Base-by-base conservation (phyloP, 2,797 vertebrate species). In the Halcyon chelicuti region DNA sequence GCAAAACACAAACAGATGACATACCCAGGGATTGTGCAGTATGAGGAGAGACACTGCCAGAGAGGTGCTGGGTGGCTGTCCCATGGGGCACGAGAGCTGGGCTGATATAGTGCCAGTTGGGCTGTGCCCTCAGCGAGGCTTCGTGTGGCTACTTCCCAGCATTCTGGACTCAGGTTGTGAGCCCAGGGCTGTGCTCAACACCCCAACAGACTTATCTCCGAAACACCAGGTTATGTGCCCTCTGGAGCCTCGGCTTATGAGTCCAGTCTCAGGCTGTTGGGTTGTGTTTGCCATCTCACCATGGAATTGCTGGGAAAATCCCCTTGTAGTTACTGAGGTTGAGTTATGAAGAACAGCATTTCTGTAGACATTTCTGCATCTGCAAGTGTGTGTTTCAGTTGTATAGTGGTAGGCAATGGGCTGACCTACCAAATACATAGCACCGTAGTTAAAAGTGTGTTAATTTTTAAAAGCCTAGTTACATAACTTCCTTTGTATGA, bases 11-110 rank as follows among this genome's bases (percentile, higher is more conserved):
- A 49, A 8, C 22, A 10, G 40, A 31, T 3, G 10, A 5, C 1
- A 0, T 51, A 18, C 5, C 19, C 0, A 1, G 22, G 1, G 23
- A n/a, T 7, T 0, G 7, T 1, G 4, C 4, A 2, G 52, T 31
- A 1, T 5, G 54, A 49, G 55, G 66, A 26, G 14, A 19, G 61
- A 3, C 28, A 1, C 23, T 44, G 31, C n/a, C 3, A 0, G 54
- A 12, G 51, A 14, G 33, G 31, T 0, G 7, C 17, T 7, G 46
- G 15, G 26, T 20, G 25, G 22, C n/a, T 67, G 18, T 35, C 52
- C n/a, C 7, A 0, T 4, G 42, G 55, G 46, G 28, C 47, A 4
- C 3, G 4, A 42, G 22, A 73, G 2, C 9, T 49, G 75, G 35
- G 17, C 10, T 12, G 61, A 46, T 14, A 22, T 21, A 4, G 35